Percentiles rank a stretch among this genome's conserved stretches.
These are phyloP conservation scores for Ciona savignyi DNA, from an alignment of 23 tunicate genomes.

Conservation along the genomic window DNA sequence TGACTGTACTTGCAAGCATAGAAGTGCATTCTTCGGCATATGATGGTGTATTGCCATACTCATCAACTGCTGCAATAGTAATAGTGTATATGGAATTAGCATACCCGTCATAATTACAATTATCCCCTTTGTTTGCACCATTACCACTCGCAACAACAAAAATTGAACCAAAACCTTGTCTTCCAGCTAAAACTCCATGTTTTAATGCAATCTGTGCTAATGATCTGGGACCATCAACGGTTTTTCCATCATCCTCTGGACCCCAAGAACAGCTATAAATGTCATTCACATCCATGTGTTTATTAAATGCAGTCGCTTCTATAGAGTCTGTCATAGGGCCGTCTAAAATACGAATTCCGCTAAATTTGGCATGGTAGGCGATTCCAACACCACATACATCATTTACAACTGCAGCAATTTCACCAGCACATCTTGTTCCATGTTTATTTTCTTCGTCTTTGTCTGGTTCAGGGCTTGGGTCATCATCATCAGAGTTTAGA, in stretches of 20 bases:
- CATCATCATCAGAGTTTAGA: conserved; percentile 87
- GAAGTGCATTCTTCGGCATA: conserved; percentile 97
- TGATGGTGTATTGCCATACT: conserved; percentile 65
- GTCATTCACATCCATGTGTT: conserved; percentile 78
- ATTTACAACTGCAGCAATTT: conserved; percentile 87
- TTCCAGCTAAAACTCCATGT: conserved; percentile 96
- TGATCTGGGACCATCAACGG: conserved; percentile 95
- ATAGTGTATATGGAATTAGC: conserved; percentile 94
- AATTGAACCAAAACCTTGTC: conserved; percentile 93
- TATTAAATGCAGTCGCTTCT: conserved; percentile 96
- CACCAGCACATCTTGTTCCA: conserved; percentile 99
- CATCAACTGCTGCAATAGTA: conserved; percentile 98
- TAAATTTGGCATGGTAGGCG: conserved; percentile 76
- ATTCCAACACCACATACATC: conserved; percentile 92
- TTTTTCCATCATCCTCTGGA: conserved; percentile 98
- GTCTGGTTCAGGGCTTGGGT: conserved; percentile 74
- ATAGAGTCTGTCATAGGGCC: conserved; percentile 93
- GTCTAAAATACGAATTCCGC: conserved; percentile 89
- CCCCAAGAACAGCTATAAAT: conserved; percentile 99
- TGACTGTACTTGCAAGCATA: conserved; percentile 83
- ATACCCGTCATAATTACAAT: conserved; percentile 98
- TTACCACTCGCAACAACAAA: conserved; percentile 97
- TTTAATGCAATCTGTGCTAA: conserved; percentile 72
- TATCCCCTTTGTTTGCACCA: conserved; percentile 85
- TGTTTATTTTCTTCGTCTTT: conserved; percentile 76